These are phyloP conservation scores for Trichogramma pretiosum DNA, from an alignment of 1,140 invertebrate genomes.

Conservation along the genomic window DNA sequence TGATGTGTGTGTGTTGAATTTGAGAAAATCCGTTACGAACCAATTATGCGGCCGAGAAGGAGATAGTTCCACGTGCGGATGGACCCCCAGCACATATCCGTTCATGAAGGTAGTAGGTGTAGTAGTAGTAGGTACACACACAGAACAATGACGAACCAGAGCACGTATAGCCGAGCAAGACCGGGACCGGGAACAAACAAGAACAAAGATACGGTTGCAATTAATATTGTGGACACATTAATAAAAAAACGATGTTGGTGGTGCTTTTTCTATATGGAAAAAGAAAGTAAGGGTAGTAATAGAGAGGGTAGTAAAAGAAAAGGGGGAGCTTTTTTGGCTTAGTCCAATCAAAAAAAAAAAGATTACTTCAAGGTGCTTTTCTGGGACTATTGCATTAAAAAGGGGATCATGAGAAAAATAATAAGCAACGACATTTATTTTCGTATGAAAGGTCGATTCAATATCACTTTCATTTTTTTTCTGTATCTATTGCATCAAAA, in stretches of 20 bases:
- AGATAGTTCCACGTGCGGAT: constrained; percentile 45
- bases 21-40: constrained; percentile 41
- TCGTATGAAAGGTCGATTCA: constrained; percentile 20
- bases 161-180: constrained; percentile 47
- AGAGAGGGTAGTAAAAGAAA: constrained; percentile 14
- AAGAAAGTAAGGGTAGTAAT: constrained; percentile 19
- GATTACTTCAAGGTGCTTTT: constrained; percentile 22
- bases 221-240: constrained; percentile 49
- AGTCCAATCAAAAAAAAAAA: too few species aligned
- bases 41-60: constrained; percentile 44
- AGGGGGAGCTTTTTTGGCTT: constrained; percentile 19
- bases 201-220: constrained; percentile 49
- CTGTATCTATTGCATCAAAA: constrained; percentile 2
- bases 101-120: constrained; percentile 48
- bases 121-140: constrained; percentile 44
- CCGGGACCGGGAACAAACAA: constrained; percentile 49
- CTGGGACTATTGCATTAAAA: background rate
- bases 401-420: constrained; percentile 6
- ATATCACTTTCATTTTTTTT: constrained; percentile 7
- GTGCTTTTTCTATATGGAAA: constrained; percentile 37
- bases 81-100: constrained; percentile 47
- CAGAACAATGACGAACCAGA: constrained; percentile 49
- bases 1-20: constrained; percentile 8
- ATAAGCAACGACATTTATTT: constrained; percentile 19
- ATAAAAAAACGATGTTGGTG: constrained; percentile 42